phyloP scores from a whole-genome alignment of 1,140 invertebrate genomes.

The Palaemon carinicauda region DNA sequence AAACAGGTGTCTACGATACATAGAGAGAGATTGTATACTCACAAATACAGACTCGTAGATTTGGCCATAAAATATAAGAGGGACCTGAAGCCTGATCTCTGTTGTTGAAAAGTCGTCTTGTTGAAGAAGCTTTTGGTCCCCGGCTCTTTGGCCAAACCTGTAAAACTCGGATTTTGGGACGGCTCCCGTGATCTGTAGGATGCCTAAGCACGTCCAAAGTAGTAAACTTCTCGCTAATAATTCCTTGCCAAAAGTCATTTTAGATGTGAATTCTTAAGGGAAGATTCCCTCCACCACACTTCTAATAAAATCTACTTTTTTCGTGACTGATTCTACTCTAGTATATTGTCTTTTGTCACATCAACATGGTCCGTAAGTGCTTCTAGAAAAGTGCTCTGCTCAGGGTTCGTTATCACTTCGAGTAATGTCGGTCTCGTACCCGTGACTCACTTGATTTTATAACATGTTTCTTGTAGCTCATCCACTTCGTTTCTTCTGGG shows the following conservation, averaged over 20 bases:
- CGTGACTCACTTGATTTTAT: too few species aligned
- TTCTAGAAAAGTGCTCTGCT: too few species aligned
- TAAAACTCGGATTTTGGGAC: constrained; percentile 46
- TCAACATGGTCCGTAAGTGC: too few species aligned
- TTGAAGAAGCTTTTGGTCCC: constrained; percentile 18
- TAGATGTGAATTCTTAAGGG: neutral
- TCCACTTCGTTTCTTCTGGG: too few species aligned
- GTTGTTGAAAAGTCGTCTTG: constrained; percentile 51
- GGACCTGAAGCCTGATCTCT: constrained; percentile 42
- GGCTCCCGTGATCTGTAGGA: neutral
- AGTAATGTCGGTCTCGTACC: too few species aligned
- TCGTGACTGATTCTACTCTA: too few species aligned
- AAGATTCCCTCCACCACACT: too few species aligned
- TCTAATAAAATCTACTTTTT: too few species aligned
- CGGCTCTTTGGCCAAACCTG: constrained; percentile 30
- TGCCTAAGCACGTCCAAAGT: neutral
- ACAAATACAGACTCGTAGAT: constrained; percentile 52
- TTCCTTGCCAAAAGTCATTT: neutral
- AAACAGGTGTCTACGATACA: neutral
- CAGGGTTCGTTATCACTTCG: too few species aligned
- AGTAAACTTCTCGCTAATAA: neutral
- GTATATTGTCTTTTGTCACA: too few species aligned
- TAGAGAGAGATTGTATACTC: constrained; percentile 4
- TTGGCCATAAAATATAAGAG: constrained; percentile 43
- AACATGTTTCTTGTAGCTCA: too few species aligned